Evolutionary conservation across 2,888 invertebrate genomes (phyloP), one percentile per base, ranked within the genome.

Genomic region (Leucophenga montana): DNA sequence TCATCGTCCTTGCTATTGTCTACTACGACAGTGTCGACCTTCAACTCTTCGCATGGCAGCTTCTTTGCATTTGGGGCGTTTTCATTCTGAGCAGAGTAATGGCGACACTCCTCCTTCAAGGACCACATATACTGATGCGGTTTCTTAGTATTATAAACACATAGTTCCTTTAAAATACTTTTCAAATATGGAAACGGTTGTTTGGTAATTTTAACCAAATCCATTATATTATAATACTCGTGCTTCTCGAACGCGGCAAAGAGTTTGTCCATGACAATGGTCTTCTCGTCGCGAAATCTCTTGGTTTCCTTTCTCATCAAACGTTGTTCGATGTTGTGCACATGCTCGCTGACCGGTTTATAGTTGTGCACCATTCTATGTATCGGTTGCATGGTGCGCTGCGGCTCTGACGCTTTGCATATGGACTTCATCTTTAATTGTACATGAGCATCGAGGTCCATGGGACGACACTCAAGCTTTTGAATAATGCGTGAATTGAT

Each of bases 61-160:
- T 91, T 90, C 75, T 92, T 92, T 54, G 91, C 89, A 54, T 91
- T 89, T 16, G 92, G 3, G 4, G 27, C 91, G 18, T 91, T 90
- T 8, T 93, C 93, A 82, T 93, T 93, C 86, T 97, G 97, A 88
- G 2, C 4, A 3, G 3, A 2, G 4, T 99, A 99, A 91, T 98
- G 98, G 66, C 99, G 91, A 89, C 98, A 99, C 87, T 99, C 99
- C 0, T 98, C 97, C 87, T 99, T 99, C 84, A 99, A 90, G 88
- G 99, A 99, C 99, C 99, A 99, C 96, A 98, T 99, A 88, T 97
- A 98, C 86, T 97, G 97, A 87, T 99, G 98, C 0, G 99, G 99
- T 89, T 98, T 98, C 87, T 98, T 98, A 84, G 97, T 91, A 89
- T 98, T 99, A 89, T 99, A 99, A 88, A 95, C 95, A 87, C 99